These are phyloP conservation scores for Tachysurus vachellii DNA, from an alignment of 2,113 vertebrate genomes.

Conservation along the genomic window DNA sequence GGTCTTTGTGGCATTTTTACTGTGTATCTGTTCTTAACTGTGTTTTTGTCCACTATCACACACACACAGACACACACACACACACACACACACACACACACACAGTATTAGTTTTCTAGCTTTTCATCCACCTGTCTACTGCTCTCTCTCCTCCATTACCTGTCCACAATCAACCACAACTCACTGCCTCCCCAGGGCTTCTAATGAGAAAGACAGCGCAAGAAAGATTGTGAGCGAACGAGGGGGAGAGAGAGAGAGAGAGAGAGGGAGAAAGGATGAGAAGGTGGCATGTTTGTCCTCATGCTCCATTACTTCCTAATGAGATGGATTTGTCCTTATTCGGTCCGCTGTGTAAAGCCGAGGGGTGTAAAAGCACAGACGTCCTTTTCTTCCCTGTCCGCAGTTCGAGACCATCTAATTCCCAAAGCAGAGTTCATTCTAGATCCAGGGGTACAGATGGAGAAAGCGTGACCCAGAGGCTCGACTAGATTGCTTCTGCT, in stretches of 20 bases:
- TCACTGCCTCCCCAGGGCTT: background rate
- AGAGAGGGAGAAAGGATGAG: background rate
- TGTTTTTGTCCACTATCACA: background rate
- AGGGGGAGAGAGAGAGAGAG: background rate
- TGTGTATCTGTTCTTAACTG: background rate
- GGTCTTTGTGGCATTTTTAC: background rate
- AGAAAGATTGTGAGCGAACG: background rate
- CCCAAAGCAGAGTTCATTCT: slow-evolving; percentile 15
- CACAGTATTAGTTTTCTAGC: background rate
- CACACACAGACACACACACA: background rate
- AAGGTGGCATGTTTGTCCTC: slow-evolving; percentile 36
- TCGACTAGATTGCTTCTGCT: slow-evolving; percentile 14
- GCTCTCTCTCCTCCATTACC: background rate
- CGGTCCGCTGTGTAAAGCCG: slow-evolving; percentile 28
- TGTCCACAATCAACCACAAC: background rate
- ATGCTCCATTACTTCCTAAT: slow-evolving; percentile 48
- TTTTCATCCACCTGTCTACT: background rate
- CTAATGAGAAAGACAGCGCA: background rate
- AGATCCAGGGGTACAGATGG: slow-evolving; percentile 10
- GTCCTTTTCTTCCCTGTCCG: background rate
- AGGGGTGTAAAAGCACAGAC: slow-evolving; percentile 13
- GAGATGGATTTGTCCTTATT: slow-evolving; percentile 39
- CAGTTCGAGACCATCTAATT: slow-evolving; percentile 18
- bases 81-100: background rate
- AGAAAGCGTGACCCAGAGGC: slow-evolving; percentile 12